A percentile compares a stretch with the other conserved stretches of the same genome.
Evolutionary conservation across 2,113 vertebrate species (phyloP).

Genomic region (Mionectes macconnelli): DNA sequence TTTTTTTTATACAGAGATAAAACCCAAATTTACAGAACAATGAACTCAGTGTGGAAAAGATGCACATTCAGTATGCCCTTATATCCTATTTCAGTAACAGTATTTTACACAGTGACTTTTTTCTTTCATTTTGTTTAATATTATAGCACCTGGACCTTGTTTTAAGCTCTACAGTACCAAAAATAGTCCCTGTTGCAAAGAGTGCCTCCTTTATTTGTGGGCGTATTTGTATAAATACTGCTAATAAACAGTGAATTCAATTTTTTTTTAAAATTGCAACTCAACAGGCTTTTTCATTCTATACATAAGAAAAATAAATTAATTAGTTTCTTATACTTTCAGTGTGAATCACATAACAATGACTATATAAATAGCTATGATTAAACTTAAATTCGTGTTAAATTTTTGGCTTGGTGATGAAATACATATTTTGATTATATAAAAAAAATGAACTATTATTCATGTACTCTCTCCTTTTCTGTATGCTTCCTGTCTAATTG

Average conservation of each 20-base stretch:
- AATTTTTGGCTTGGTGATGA: too few species aligned
- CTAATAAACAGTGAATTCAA: not conserved
- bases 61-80: not conserved
- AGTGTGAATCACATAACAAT: too few species aligned
- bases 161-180: not conserved
- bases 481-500: too few species aligned
- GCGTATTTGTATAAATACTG: not conserved
- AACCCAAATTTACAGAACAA: not conserved
- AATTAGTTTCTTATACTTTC: too few species aligned
- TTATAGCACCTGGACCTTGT: not conserved
- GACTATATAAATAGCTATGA: too few species aligned
- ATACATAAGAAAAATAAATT: not conserved
- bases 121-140: not conserved
- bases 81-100: not conserved
- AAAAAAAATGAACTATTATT: too few species aligned
- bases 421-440: too few species aligned
- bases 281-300: not conserved
- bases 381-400: too few species aligned
- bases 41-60: not conserved
- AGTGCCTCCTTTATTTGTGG: not conserved
- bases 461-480: too few species aligned
- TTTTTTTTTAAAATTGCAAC: not conserved
- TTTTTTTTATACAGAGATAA: not conserved
- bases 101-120: too few species aligned
- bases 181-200: not conserved